phyloP scores from a whole-genome alignment of 1,140 invertebrate genomes.

The Samia ricini region DNA sequence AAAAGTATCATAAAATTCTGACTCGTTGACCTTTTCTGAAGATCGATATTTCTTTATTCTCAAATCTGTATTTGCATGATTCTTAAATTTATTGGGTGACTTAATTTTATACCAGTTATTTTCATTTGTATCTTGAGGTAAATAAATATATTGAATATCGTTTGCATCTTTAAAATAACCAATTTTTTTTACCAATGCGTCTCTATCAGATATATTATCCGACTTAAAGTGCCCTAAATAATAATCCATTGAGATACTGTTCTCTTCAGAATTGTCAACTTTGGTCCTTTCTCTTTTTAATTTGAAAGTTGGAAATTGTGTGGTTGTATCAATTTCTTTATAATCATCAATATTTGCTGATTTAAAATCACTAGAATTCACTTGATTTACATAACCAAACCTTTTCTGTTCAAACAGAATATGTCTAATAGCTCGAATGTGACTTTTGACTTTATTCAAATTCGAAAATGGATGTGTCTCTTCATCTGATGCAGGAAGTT shows the following conservation, averaged over 20 bases:
- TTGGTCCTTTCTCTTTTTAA: background rate
- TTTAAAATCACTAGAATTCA: background rate
- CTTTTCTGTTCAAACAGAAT: conserved; percentile 30
- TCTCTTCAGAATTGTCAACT: background rate
- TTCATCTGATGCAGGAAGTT: conserved; percentile 30
- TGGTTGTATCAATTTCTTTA: background rate
- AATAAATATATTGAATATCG: background rate
- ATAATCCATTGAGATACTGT: conserved; percentile 36
- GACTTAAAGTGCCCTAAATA: conserved; percentile 33
- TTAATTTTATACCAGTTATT: background rate
- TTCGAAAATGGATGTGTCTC: conserved; percentile 19
- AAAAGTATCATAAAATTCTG: conserved; percentile 5
- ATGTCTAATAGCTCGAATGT: conserved; percentile 34
- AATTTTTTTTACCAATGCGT: background rate
- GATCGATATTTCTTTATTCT: background rate
- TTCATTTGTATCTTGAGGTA: background rate
- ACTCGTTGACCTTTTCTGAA: background rate
- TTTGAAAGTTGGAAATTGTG: background rate
- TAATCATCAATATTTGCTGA: background rate
- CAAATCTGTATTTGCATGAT: background rate
- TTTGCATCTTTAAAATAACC: conserved; percentile 8
- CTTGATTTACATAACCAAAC: conserved; percentile 17
- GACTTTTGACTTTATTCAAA: conserved; percentile 32
- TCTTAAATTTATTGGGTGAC: conserved; percentile 1
- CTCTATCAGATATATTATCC: background rate